Conservation (phyloP, 2,888 invertebrate species). For the Brachynemurus nebulosus region DNA sequence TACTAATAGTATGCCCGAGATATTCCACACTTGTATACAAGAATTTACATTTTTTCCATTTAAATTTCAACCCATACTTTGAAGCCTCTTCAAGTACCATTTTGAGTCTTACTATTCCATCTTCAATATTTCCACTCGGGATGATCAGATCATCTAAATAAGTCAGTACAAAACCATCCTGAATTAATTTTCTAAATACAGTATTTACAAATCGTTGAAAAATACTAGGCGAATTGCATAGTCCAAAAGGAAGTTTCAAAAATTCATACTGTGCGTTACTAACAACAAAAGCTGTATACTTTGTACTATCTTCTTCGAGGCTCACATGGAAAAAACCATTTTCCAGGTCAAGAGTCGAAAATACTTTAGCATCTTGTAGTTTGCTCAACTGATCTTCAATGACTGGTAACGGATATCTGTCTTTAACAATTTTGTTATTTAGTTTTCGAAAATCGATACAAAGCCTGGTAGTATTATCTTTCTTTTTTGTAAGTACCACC, state of each 20-base stretch:
- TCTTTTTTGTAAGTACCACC: neutral
- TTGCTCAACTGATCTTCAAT: neutral
- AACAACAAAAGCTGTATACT: neutral
- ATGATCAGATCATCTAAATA: constrained; percentile 15
- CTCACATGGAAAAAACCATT: neutral
- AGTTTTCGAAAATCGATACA: neutral
- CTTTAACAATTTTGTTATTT: neutral
- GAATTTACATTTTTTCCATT: constrained; percentile 12
- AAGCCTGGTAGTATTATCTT: neutral
- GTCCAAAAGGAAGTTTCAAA: constrained; percentile 11
- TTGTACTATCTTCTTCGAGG: neutral
- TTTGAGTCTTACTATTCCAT: constrained; percentile 6
- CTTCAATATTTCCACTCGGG: constrained; percentile 7
- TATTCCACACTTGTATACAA: constrained; percentile 9
- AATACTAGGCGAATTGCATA: constrained; percentile 10
- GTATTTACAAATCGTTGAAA: constrained; percentile 10
- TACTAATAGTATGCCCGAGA: constrained; percentile 8
- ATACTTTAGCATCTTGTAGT: neutral
- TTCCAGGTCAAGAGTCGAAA: neutral
- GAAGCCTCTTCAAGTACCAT: constrained; percentile 7
- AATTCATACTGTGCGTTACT: constrained; percentile 10
- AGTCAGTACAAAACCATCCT: constrained; percentile 6
- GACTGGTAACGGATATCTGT: neutral
- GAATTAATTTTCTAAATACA: constrained; percentile 8
- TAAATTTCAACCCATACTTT: constrained; percentile 9